Percentiles rank a stretch among this genome's conserved stretches.
These are phyloP conservation scores for Darevskia mixta DNA, from an alignment of 2,797 vertebrate species.

Conservation along the genomic window DNA sequence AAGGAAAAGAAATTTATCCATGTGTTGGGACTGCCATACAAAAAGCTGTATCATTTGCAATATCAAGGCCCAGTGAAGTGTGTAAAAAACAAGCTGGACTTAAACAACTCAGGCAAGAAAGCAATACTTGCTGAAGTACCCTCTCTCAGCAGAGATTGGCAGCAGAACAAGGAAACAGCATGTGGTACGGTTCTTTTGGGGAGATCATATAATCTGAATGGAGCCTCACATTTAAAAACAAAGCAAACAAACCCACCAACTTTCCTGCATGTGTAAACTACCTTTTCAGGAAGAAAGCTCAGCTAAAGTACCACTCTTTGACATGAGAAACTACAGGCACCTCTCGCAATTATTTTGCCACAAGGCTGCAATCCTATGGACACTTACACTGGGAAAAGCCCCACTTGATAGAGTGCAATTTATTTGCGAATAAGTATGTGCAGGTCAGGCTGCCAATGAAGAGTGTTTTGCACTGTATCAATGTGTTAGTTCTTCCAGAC, in stretches of 20 bases:
- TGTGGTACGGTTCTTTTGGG: background rate
- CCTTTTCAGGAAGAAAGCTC: background rate
- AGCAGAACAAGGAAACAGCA: background rate
- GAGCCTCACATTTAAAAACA: background rate
- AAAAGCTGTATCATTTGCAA: constrained; percentile 46
- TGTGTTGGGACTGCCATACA: constrained; percentile 38
- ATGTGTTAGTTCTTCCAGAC: background rate
- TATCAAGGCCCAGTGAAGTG: constrained; percentile 47
- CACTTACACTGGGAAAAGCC: no score
- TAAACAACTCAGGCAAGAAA: background rate
- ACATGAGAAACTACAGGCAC: background rate
- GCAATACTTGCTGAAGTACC: background rate
- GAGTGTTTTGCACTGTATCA: no score
- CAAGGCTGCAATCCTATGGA: background rate
- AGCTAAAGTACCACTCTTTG: background rate
- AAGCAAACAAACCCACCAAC: background rate
- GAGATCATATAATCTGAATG: background rate
- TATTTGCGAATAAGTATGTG: background rate
- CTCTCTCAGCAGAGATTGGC: background rate
- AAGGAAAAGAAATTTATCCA: constrained; percentile 52
- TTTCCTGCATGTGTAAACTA: background rate
- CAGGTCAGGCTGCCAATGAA: background rate
- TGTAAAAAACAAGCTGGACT: background rate
- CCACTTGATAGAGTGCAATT: no score
- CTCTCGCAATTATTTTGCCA: background rate